These are phyloP conservation scores for Drosophila algonquin DNA, from an alignment of 2,888 invertebrate species.

Conservation along the genomic window DNA sequence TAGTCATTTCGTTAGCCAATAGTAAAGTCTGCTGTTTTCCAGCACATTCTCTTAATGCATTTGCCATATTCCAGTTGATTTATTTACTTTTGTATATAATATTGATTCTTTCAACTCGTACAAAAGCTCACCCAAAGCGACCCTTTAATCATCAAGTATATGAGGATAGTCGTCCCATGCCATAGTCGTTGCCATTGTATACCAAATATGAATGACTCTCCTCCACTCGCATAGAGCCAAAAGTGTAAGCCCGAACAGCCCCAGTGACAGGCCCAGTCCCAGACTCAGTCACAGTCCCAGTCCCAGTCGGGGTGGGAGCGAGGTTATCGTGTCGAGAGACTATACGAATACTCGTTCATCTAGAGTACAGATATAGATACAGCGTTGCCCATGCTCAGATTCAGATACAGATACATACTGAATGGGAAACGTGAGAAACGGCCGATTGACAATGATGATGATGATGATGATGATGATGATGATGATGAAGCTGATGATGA, in stretches of 20 bases:
- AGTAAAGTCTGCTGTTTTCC: too few species aligned
- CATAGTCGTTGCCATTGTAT: constrained; percentile 73
- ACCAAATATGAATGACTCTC: constrained; percentile 56
- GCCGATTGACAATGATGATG: constrained; percentile 9
- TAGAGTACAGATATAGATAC: constrained; percentile 45
- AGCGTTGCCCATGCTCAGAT: constrained; percentile 11
- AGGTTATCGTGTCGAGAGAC: constrained; percentile 57
- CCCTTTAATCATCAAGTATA: constrained; percentile 60
- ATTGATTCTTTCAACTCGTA: constrained; percentile 65
- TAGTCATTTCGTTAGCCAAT: too few species aligned
- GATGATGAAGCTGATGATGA: background rate
- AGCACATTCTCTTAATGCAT: constrained; percentile 13
- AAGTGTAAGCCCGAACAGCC: constrained; percentile 54
- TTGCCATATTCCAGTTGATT: constrained; percentile 2
- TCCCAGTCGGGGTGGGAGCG: constrained; percentile 24
- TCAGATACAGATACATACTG: constrained; percentile 44
- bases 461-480: too few species aligned
- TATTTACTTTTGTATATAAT: constrained; percentile 47
- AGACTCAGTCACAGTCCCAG: constrained; percentile 34
- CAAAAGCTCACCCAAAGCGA: constrained; percentile 49
- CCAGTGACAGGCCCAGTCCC: constrained; percentile 23
- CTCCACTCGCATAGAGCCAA: constrained; percentile 53
- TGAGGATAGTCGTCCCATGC: constrained; percentile 28
- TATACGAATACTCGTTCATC: constrained; percentile 52
- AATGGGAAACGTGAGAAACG: constrained; percentile 38